A percentile compares a stretch with the other conserved stretches of the same genome.
phyloP scores from a whole-genome alignment of 2,113 vertebrate genomes.

The Morone chrysops region DNA sequence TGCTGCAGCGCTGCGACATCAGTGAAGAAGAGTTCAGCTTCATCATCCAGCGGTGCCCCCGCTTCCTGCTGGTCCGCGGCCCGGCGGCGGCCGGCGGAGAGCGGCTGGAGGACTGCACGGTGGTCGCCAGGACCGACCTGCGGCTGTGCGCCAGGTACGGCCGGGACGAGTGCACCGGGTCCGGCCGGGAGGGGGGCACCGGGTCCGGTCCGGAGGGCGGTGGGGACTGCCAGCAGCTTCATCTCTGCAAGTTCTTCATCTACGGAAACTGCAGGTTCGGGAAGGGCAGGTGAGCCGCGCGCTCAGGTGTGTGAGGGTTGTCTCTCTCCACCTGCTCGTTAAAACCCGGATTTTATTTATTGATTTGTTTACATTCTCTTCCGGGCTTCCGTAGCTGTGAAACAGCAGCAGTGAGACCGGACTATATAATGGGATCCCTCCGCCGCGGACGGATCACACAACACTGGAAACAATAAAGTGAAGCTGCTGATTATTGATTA shows the following conservation, averaged over 20 bases:
- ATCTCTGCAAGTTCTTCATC: conserved; percentile 81
- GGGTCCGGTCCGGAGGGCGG: conserved; percentile 20
- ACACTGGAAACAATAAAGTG: background rate
- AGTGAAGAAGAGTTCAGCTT: conserved; percentile 61
- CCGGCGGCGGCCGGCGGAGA: conserved; percentile 5
- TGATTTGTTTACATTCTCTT: too few relatives aligned
- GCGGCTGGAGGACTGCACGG: conserved; percentile 33
- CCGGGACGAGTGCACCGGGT: conserved; percentile 48
- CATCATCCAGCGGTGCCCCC: conserved; percentile 64
- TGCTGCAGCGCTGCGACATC: conserved; percentile 57
- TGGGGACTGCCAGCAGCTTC: conserved; percentile 72
- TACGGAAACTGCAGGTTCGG: conserved; percentile 82
- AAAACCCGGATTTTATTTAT: background rate
- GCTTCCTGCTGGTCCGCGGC: conserved; percentile 68
- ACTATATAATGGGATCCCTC: background rate
- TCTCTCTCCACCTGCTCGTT: background rate
- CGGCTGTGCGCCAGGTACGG: conserved; percentile 74
- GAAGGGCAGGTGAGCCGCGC: conserved; percentile 76
- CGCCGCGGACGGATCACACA: background rate
- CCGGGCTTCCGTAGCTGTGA: background rate
- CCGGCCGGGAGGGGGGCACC: conserved; percentile 8
- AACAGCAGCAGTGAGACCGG: background rate
- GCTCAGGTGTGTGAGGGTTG: background rate
- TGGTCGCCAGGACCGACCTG: conserved; percentile 79
- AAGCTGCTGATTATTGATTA: too few relatives aligned